Base-by-base conservation (phyloP, 2,113 vertebrate genomes). In the Chrysochloris asiatica region DNA sequence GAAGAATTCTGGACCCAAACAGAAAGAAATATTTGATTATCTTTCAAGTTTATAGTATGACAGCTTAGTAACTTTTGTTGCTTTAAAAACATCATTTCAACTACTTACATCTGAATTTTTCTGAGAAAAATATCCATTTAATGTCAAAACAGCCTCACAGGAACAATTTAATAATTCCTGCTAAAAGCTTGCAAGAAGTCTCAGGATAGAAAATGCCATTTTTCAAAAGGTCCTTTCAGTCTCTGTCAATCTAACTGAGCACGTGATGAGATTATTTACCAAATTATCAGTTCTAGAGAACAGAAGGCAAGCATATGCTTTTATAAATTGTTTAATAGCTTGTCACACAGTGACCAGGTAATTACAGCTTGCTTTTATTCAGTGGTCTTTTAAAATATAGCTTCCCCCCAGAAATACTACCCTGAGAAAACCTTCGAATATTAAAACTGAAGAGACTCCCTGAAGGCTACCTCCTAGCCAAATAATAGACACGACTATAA, bases 11-110 rank as follows among this genome's bases (percentile, higher is more conserved):
- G 71, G 21, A 61, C 93, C 41, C 26, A 78, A 90, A 47, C 38
- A 50, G 38, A 78, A 21, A 78, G 54, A 77, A 61, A 41, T 81
- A 36, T 41, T 85, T 91, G 43, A 79, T 65, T 52, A 63, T 81
- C 30, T 85, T 81, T 95, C 80, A 81, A 3, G 45, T 54, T 69
- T 88, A 59, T 47, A 21, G 24, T 81, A 47, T 89, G 88, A 59
- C 54, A 54, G 63, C 76, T 4, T 16, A 82, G 69, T 89, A 76
- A 65, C 33, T 91, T 94, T 78, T 61, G 86, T 91, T 92, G 93
- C 92, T 97, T 82, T 95, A 86, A 91, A 92, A 96, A 93, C 83
- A 88, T 67, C 83, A 86, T 90, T 93, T 95, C 36, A 83, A 45
- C 36, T 78, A 73, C 69, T 90, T 92, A 26, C 54, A 80, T 91